Conservation (phyloP, 2,797 vertebrate species). For the Pseudochromis fuscus region DNA sequence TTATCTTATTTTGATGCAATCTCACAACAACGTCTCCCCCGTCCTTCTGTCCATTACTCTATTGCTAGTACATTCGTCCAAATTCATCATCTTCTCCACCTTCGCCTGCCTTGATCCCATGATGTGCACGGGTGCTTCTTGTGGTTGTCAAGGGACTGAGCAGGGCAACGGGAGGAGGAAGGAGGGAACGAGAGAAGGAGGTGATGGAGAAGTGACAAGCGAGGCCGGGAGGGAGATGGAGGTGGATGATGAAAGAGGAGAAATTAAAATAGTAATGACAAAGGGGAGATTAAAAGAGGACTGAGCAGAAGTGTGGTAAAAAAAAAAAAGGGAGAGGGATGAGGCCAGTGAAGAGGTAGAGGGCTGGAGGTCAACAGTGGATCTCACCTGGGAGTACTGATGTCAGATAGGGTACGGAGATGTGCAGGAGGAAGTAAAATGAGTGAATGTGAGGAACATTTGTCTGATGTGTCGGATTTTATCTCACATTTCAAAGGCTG, state of each 20-base stretch:
- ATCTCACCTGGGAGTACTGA: constrained; percentile 6
- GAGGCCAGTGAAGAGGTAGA: constrained; percentile 2
- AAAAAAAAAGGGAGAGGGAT: neutral
- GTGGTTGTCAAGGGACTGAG: constrained; percentile 22
- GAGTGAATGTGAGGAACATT: no score
- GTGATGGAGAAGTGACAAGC: constrained; percentile 37
- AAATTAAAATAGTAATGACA: constrained; percentile 31
- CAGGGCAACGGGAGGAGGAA: neutral
- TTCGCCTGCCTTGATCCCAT: constrained; percentile 21
- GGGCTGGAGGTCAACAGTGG: constrained; percentile 9
- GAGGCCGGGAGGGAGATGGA: constrained; percentile 18
- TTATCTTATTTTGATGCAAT: no score
- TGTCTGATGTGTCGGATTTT: neutral
- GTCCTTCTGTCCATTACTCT: no score
- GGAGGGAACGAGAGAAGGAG: neutral
- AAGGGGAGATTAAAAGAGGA: constrained; percentile 30
- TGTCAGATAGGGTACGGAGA: constrained; percentile 9
- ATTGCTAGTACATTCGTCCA: no score
- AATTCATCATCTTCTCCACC: constrained; percentile 9
- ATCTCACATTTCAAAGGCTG: neutral
- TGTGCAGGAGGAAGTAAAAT: no score
- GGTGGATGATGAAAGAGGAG: constrained; percentile 46
- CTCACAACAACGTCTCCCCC: no score
- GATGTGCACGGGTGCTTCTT: constrained; percentile 13
- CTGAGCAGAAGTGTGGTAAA: constrained; percentile 3